phyloP scores from a whole-genome alignment of 2,888 invertebrate genomes.

The Polyploca ridens region DNA sequence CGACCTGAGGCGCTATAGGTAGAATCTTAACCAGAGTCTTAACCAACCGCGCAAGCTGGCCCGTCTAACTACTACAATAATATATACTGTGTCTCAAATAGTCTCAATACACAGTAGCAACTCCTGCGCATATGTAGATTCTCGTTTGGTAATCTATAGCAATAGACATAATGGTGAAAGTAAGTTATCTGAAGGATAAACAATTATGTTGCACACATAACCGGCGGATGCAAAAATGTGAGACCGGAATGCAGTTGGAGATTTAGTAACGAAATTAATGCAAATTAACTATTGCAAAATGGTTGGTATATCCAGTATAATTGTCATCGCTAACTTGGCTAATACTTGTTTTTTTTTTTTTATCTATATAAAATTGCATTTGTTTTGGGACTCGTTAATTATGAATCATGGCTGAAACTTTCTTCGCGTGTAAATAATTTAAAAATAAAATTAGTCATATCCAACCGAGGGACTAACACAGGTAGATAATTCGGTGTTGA shows the following conservation, averaged over 20 bases:
- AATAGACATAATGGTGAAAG: background rate
- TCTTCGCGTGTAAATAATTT: too few relatives aligned
- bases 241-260: constrained; percentile 1
- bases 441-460: too few relatives aligned
- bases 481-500: too few relatives aligned
- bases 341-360: background rate
- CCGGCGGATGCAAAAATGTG: constrained; percentile 7
- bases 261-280: background rate
- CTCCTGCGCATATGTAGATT: constrained; percentile 9
- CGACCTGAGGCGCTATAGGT: too few relatives aligned
- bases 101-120: constrained; percentile 1
- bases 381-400: too few relatives aligned
- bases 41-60: too few relatives aligned
- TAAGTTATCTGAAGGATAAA: constrained; percentile 12
- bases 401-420: too few relatives aligned
- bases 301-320: background rate
- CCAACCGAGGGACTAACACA: too few relatives aligned
- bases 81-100: background rate
- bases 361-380: too few relatives aligned
- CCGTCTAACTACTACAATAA: background rate
- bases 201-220: constrained; percentile 10
- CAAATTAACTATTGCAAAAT: background rate
- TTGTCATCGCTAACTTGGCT: background rate
- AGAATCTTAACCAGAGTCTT: too few relatives aligned
- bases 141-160: background rate